Base-by-base conservation (phyloP, 2,797 vertebrate species). In the Poeciliopsis infans region DNA sequence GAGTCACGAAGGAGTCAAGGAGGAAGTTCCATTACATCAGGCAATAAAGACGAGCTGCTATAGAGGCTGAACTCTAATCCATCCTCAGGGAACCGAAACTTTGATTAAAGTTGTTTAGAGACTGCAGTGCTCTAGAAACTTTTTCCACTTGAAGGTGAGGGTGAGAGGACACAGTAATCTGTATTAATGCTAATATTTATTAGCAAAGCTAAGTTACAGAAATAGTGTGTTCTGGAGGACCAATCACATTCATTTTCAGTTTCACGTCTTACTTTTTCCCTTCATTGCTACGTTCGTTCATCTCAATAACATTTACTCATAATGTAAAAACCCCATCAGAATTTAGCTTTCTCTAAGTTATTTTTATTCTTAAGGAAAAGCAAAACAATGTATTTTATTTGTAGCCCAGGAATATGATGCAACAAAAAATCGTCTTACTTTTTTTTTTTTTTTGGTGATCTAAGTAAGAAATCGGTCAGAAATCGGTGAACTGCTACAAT, bases 1-100 rank as follows among this genome's bases (percentile, higher is more conserved):
- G 79, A 81, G 79, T 87, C 90, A 86, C 81, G 79, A 87, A 88
- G 86, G 86, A 91, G 85, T 90, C 88, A 80, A 25, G 33, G 78
- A 85, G 70, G 68, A 55, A 80, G 74, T 82, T 64, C 7, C 45
- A 80, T 87, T 85, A 90, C 79, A 59, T 20, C 74, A 55, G 74
- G 7, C 25, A 69, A 55, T 16, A 64, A 64, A 64, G 59, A 31
- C 11, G 7, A 47, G 70, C 43, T 74, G 39, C 13, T 75, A 64
- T 0, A 59, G 15, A 78, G 49, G n/a, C 55, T 76, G 39, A 85
- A 74, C 79, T 71, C 41, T 49, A 13, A 66, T 64, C 68, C 72
- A 49, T 76, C 79, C 55, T 33, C 12, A 39, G 39, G 49, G 43
- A 45, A 72, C 41, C 10, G 28, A 71, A 51, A 28, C 25, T 74